Percentiles rank a stretch among this genome's conserved stretches.
Evolutionary conservation across 1,140 invertebrate genomes (phyloP).

Genomic region (Zophobas morio): DNA sequence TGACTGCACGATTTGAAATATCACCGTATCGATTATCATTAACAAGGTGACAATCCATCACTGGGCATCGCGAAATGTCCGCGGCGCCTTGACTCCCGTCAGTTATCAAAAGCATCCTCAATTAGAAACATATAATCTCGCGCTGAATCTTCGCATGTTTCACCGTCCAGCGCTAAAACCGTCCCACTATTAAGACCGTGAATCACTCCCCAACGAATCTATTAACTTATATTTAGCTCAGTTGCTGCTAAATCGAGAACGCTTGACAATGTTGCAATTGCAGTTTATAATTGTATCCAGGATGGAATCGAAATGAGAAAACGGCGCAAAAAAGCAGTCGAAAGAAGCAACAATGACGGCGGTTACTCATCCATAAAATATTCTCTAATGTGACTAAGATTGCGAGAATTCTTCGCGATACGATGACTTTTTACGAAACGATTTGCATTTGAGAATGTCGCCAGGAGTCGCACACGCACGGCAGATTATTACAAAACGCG

Average conservation of each 20-base stretch:
- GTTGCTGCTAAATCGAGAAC: slow-evolving; percentile 29
- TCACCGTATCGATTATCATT: too few relatives aligned
- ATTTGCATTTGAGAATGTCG: slow-evolving; percentile 23
- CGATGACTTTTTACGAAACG: slow-evolving; percentile 14
- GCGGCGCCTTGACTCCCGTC: too few relatives aligned
- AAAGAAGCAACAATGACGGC: slow-evolving; percentile 18
- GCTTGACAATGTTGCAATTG: slow-evolving; percentile 24
- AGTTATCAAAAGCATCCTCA: neutral
- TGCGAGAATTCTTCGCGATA: slow-evolving; percentile 23
- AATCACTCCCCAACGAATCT: slow-evolving; percentile 31
- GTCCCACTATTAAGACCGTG: slow-evolving; percentile 28
- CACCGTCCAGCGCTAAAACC: slow-evolving; percentile 6
- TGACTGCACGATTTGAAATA: too few relatives aligned
- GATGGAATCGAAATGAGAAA: slow-evolving; percentile 9
- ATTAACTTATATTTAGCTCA: slow-evolving; percentile 33
- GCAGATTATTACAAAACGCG: neutral
- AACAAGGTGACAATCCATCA: too few relatives aligned
- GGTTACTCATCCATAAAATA: slow-evolving; percentile 40
- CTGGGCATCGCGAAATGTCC: too few relatives aligned
- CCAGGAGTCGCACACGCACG: slow-evolving; percentile 4
- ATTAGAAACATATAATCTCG: neutral
- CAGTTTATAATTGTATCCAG: slow-evolving; percentile 19
- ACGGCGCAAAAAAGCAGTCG: neutral
- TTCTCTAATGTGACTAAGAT: slow-evolving; percentile 41
- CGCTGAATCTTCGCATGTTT: neutral